Evolutionary conservation across 2,113 vertebrate genomes (phyloP).

Genomic region (Dryoscopus gambensis): DNA sequence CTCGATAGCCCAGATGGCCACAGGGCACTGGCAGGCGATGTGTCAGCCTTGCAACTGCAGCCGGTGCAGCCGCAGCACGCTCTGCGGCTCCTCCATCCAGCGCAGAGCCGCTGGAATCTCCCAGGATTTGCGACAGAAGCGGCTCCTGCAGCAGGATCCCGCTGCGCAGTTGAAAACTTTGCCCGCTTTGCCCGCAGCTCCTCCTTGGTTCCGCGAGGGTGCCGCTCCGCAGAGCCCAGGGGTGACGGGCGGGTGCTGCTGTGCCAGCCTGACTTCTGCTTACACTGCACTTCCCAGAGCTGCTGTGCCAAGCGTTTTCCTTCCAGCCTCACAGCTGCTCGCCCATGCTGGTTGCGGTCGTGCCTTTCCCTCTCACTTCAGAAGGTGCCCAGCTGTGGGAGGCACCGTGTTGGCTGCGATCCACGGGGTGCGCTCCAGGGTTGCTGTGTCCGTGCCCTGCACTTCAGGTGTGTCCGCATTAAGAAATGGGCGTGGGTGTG

Average conservation of each 20-base stretch:
- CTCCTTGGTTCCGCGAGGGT: fast-evolving
- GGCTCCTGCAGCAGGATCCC: background rate
- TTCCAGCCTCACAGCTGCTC: background rate
- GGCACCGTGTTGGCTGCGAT: fast-evolving
- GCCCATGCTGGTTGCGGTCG: fast-evolving
- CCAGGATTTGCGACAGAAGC: fast-evolving
- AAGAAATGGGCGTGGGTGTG: fast-evolving
- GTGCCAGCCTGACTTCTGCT: background rate
- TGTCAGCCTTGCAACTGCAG: fast-evolving
- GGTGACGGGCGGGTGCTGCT: background rate
- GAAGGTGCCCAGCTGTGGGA: background rate
- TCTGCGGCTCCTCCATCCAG: fast-evolving
- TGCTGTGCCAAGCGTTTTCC: background rate
- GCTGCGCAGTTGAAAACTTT: fast-evolving
- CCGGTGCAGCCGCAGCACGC: fast-evolving
- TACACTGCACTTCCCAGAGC: background rate
- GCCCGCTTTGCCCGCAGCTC: background rate
- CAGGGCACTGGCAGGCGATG: background rate
- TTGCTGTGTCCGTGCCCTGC: fast-evolving
- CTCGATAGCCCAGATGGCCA: fast-evolving
- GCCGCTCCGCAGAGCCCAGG: background rate
- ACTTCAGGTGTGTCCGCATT: fast-evolving
- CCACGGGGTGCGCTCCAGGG: fast-evolving
- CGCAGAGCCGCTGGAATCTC: background rate
- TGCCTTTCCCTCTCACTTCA: background rate